Evolutionary conservation across 2,888 invertebrate species (phyloP).

Genomic region (Scrobipalpa atriplicella): DNA sequence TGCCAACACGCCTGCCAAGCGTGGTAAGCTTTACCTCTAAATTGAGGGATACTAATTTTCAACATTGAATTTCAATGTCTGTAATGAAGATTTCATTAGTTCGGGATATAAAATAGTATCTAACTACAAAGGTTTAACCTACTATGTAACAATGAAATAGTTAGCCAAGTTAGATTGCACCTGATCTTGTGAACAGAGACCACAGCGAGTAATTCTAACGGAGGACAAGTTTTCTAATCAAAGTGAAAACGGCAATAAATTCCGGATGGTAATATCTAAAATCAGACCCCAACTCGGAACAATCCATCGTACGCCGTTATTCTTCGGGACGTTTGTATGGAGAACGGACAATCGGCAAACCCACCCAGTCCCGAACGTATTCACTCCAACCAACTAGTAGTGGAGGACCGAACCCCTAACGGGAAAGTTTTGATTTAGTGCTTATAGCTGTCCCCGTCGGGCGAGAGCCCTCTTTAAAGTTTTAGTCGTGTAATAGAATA

Average conservation of each 20-base stretch:
- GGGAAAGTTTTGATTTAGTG: conserved; percentile 81
- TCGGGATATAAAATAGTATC: too few relatives aligned
- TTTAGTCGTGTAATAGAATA: conserved; percentile 78
- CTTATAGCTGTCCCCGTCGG: conserved; percentile 75
- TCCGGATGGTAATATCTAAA: conserved; percentile 28
- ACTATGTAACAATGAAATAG: conserved; percentile 13
- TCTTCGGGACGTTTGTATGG: conserved; percentile 59
- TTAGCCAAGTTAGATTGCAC: conserved; percentile 15
- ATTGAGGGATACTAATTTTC: too few relatives aligned
- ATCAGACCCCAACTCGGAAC: conserved; percentile 35
- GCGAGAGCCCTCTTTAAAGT: conserved; percentile 74
- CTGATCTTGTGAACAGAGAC: conserved; percentile 15
- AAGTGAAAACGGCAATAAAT: conserved; percentile 31
- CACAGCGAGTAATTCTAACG: conserved; percentile 9
- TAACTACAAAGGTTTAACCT: not conserved
- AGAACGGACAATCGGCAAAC: conserved; percentile 59
- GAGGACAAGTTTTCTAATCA: conserved; percentile 26
- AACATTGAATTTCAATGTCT: too few relatives aligned
- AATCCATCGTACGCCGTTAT: conserved; percentile 51
- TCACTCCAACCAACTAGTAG: conserved; percentile 66
- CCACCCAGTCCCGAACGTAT: conserved; percentile 61
- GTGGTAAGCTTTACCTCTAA: too few relatives aligned
- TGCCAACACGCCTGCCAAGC: too few relatives aligned
- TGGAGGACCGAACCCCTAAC: conserved; percentile 59
- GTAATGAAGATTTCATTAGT: too few relatives aligned